phyloP scores from a whole-genome alignment of 2,888 invertebrate species.

The Abrostola tripartita region DNA sequence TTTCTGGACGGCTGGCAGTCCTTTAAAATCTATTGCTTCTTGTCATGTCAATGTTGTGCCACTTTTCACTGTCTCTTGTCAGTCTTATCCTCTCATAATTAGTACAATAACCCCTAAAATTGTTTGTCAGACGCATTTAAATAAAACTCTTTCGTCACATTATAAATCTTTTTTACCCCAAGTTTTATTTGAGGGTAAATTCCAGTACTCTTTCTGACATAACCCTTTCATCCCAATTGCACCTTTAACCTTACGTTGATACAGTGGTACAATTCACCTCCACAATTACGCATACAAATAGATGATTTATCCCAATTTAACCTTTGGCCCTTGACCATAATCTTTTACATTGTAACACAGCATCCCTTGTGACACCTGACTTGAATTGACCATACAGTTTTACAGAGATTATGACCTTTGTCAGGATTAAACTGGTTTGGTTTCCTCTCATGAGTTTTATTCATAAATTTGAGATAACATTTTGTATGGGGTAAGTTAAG shows the following conservation, averaged over 20 bases:
- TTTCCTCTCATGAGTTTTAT: constrained; percentile 45
- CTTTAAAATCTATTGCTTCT: too few relatives aligned
- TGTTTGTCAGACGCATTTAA: too few relatives aligned
- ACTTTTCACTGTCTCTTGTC: too few relatives aligned
- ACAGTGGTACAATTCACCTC: neutral
- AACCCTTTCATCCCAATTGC: constrained; percentile 26
- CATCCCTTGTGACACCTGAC: constrained; percentile 42
- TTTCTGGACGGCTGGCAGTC: too few relatives aligned
- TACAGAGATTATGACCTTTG: constrained; percentile 37
- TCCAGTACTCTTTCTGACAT: neutral
- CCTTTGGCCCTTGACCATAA: constrained; percentile 10
- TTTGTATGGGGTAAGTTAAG: constrained; percentile 1
- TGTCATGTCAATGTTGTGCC: too few relatives aligned
- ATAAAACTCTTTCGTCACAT: neutral
- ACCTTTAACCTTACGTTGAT: constrained; percentile 27
- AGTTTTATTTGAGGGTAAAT: neutral
- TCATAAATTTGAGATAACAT: constrained; percentile 17
- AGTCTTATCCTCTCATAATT: too few relatives aligned
- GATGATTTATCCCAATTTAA: constrained; percentile 29
- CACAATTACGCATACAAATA: neutral
- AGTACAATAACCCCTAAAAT: too few relatives aligned
- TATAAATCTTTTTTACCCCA: constrained; percentile 1
- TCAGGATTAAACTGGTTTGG: constrained; percentile 39
- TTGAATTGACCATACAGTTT: constrained; percentile 17
- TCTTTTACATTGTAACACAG: constrained; percentile 19